These are phyloP conservation scores for Chelon labrosus DNA, from an alignment of 2,797 vertebrate species.

Conservation along the genomic window DNA sequence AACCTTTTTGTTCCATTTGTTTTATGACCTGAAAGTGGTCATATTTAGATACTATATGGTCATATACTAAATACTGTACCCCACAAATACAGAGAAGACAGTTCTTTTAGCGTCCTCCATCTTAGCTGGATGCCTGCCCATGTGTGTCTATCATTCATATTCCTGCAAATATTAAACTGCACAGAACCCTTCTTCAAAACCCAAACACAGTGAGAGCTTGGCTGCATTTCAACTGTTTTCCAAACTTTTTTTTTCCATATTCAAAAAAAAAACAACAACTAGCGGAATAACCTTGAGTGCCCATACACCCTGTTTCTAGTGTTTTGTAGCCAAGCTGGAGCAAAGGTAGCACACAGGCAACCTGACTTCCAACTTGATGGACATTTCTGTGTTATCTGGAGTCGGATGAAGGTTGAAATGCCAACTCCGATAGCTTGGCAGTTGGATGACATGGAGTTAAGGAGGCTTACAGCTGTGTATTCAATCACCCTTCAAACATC, in stretches of 20 bases:
- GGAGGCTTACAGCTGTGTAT: neutral
- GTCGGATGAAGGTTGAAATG: neutral
- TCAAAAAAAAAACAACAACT: neutral
- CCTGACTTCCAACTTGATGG: constrained; percentile 32
- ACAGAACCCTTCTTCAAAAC: neutral
- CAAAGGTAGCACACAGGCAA: constrained; percentile 15
- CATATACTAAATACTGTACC: neutral
- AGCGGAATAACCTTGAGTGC: neutral
- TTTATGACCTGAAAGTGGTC: too few relatives aligned
- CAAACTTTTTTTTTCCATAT: neutral
- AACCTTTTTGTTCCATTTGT: too few relatives aligned
- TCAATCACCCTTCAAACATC: constrained; percentile 14
- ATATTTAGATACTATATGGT: too few relatives aligned
- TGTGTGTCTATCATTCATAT: neutral
- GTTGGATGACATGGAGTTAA: constrained; percentile 17
- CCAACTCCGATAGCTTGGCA: constrained; percentile 25
- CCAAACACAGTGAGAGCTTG: neutral
- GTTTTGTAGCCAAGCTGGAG: constrained; percentile 32
- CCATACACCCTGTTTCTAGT: constrained; percentile 17
- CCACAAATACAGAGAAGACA: neutral
- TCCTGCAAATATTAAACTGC: neutral
- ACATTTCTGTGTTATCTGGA: constrained; percentile 29
- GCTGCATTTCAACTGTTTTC: constrained; percentile 14
- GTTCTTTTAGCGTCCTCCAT: neutral
- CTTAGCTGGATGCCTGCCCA: too few relatives aligned